Base-by-base conservation (phyloP, 2,797 vertebrate genomes). In the Enteromius paludinosus region DNA sequence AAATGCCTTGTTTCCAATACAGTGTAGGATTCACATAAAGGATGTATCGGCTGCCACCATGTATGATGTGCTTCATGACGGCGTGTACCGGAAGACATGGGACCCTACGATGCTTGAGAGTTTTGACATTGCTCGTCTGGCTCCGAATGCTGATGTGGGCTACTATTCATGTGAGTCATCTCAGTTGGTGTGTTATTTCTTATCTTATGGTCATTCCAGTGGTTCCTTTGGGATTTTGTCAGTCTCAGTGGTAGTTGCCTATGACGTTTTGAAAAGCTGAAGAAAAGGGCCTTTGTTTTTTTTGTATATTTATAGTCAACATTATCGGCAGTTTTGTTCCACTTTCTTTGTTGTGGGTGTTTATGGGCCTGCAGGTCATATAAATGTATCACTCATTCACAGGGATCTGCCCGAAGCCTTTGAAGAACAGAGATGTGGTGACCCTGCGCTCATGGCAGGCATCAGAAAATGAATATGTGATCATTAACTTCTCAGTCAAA, bases 361-460 rank as follows among this genome's bases (percentile, higher is more conserved):
- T 56, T 41, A 10, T 43, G 66, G 52, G 12, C 43, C 41, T 59
- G 3, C 35, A 52, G 12, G 49, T 30, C 2, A 9, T 54, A 45
- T 52, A 28, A 10, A 45, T 28, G 3, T 76, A 0, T 59, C 1
- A 49, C 59, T 70, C 62, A 64, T 64, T 64, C 4, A 3, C 73
- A 97, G 94, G 95, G 95, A 3, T 84, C 78, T 96, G 94, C 84
- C 93, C 92, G 1, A 93, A 89, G 15, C 93, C 95, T 0, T 90
- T 93, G 66, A 94, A 90, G 83, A 95, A 94, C 91, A 87, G 94
- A 83, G 95, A 96, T 25, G 94, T 96, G 35, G 93, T 96, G 72
- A 95, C 91, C 0, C 87, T 96, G 83, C 91, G 94, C n/a, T 94
- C 95, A 0, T 95, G 95, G 95, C 88, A 80, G 71, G 86, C 93